Conservation (phyloP, 2,113 vertebrate species). For the Anoura caudifer region DNA sequence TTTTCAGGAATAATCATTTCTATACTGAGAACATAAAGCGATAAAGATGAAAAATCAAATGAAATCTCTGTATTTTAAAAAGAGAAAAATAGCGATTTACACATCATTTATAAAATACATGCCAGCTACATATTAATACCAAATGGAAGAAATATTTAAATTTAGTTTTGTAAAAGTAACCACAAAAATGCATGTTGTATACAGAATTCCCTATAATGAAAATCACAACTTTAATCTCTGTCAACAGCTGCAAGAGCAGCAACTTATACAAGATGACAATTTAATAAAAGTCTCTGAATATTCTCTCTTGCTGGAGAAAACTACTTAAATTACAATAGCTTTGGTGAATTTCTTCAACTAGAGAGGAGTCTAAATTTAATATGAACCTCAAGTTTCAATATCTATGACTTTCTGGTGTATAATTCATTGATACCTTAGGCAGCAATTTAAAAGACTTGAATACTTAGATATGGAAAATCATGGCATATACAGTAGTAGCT, state of each 20-base stretch:
- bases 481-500: not conserved
- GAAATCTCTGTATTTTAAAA: slow-evolving; percentile 47
- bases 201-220: slow-evolving; percentile 35
- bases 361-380: slow-evolving; percentile 23
- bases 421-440: not conserved
- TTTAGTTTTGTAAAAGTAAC: slow-evolving; percentile 59
- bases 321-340: not conserved
- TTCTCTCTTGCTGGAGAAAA: not conserved
- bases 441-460: not conserved
- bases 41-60: slow-evolving; percentile 17
- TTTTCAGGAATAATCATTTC: not conserved
- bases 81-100: slow-evolving; percentile 50
- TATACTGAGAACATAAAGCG: not conserved
- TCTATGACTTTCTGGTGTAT: not conserved
- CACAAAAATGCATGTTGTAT: slow-evolving; percentile 30
- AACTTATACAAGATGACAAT: slow-evolving; percentile 27
- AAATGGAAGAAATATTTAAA: slow-evolving; percentile 58
- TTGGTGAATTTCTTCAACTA: slow-evolving; percentile 16
- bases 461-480: not conserved
- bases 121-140: slow-evolving; percentile 50
- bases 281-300: slow-evolving; percentile 44
- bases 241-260: slow-evolving; percentile 42
- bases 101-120: slow-evolving; percentile 65
- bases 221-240: slow-evolving; percentile 48
- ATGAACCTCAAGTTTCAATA: not conserved